Evolutionary conservation across 2,113 vertebrate genomes (phyloP).

Genomic region (Ia io): DNA sequence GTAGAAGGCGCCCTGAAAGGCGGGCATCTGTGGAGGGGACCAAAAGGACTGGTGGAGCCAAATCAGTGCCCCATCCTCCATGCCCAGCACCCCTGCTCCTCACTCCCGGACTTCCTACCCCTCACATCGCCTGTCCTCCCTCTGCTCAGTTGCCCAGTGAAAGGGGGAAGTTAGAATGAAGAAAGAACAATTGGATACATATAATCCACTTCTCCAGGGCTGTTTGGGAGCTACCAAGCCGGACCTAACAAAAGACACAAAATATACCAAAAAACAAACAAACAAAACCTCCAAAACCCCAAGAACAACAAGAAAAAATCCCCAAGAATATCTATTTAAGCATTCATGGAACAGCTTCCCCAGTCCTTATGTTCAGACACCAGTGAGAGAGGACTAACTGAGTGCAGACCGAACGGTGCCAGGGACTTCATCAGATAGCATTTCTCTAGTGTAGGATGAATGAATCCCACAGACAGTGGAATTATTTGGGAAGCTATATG

Average conservation of each 20-base stretch:
- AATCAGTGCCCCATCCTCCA: too few relatives aligned
- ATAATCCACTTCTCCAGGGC: neutral
- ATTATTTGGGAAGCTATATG: constrained; percentile 15
- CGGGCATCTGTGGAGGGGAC: neutral
- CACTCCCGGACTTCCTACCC: neutral
- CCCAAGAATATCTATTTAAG: neutral
- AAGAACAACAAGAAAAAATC: neutral
- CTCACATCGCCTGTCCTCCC: neutral
- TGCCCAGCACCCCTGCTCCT: neutral
- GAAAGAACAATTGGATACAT: neutral
- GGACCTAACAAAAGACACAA: neutral
- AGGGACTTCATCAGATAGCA: neutral
- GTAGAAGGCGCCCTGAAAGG: neutral
- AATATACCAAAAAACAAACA: neutral
- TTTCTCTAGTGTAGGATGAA: constrained; percentile 30
- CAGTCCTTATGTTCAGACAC: neutral
- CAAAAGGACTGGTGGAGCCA: neutral
- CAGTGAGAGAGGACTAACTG: neutral
- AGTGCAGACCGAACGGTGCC: constrained; percentile 17
- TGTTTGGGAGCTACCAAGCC: neutral
- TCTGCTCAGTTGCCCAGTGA: neutral
- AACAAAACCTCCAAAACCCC: neutral
- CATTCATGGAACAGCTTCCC: neutral
- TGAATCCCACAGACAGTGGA: constrained; percentile 37
- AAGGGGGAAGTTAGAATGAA: neutral